Base-by-base conservation (phyloP, 2,888 invertebrate genomes). In the Drosophila ustulata region DNA sequence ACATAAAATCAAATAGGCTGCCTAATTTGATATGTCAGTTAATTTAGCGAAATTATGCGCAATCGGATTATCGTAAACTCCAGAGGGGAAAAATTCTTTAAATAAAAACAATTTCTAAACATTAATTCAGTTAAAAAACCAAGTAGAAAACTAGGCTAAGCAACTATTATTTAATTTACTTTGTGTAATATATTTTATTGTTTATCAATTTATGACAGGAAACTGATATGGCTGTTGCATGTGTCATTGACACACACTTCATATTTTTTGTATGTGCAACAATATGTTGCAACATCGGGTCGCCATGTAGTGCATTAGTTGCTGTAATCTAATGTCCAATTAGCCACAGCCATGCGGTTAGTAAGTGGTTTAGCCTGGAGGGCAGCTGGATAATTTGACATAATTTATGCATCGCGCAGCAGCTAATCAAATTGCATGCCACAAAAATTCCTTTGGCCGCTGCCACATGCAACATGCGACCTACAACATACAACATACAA, bases 381-480 rank as follows among this genome's bases (percentile, higher is more conserved):
- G 41, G 34, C 41, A 52, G 66, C 64, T 41, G 37, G 34, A 78
- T 71, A 79, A 82, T 67, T 82, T 79, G 68, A 53, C 64, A 79
- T 78, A 84, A 85, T 87, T 87, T 84, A 82, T 85, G 84, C 82
- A 77, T 56, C 66, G 64, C 64, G 56, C 59, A 51, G 46, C 51
- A 84, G 74, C 78, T 89, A 83, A 87, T 85, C 78, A 84, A 89
- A 83, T 89, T 83, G 69, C 75, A 74, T 66, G 77, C 74, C 66
- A 49, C 78, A 85, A 82, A 85, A 82, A 76, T 71, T 74, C 70
- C 72, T 67, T 71, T 87, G 74, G 69, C 64, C 47, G 28, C 30
- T 5, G 30, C 30, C 30, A 30, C 4, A 30, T 30, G 30, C 30
- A 30, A 49, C 57, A 30, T 18, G 18, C 18, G 18, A 18, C 18